These are phyloP conservation scores for Microchrysa polita DNA, from an alignment of 2,888 invertebrate genomes.

Conservation along the genomic window DNA sequence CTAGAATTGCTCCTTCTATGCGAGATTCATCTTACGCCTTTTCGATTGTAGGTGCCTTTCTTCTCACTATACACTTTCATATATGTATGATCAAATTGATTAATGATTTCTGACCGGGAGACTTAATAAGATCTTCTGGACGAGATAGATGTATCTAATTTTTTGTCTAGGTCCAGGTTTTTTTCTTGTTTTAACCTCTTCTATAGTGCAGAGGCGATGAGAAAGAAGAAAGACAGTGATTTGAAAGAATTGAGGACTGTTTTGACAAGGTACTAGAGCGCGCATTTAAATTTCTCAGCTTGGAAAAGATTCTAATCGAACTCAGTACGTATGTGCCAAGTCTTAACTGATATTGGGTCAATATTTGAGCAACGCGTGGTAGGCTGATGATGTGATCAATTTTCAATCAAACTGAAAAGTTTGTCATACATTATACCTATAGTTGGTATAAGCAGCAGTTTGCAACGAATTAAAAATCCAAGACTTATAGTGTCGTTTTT, in stretches of 20 bases:
- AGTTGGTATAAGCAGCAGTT: not conserved
- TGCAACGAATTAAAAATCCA: no score
- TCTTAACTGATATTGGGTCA: conserved; percentile 1
- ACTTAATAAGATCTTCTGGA: conserved; percentile 12
- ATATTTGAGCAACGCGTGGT: conserved; percentile 19
- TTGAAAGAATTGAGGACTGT: conserved; percentile 21
- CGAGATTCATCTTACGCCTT: conserved; percentile 1
- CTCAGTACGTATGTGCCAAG: not conserved
- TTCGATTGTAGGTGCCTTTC: not conserved
- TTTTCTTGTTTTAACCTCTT: no score
- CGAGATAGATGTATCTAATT: conserved; percentile 3
- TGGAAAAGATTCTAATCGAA: conserved; percentile 18
- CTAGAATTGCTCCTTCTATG: not conserved
- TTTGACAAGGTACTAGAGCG: conserved; percentile 33
- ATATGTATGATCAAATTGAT: conserved; percentile 33
- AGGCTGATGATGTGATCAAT: conserved; percentile 12
- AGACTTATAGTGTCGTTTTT: not conserved
- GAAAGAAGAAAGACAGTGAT: conserved; percentile 16
- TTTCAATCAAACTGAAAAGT: conserved; percentile 9
- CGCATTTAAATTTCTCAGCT: conserved; percentile 30
- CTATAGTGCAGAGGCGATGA: not conserved
- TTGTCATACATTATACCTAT: not conserved
- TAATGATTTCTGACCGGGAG: conserved; percentile 31
- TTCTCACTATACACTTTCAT: conserved; percentile 6
- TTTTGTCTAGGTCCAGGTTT: not conserved